Conservation (phyloP, 35 echinoderm and acorn worm genomes). For the Heliocidaris erythrogramma region DNA sequence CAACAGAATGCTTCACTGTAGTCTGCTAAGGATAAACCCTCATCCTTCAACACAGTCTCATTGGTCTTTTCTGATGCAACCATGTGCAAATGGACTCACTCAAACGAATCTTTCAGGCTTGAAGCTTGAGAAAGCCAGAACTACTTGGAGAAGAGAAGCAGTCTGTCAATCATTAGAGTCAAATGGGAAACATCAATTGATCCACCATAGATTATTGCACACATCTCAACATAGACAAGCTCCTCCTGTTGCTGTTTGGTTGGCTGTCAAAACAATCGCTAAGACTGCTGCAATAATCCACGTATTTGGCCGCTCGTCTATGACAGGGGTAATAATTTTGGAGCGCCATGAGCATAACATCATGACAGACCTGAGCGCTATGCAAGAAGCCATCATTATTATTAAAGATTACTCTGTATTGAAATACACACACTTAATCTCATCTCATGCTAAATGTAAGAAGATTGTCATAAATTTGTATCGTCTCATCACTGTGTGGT, state of each 20-base stretch:
- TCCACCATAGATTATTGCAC: conserved; percentile 9
- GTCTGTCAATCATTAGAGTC: not conserved
- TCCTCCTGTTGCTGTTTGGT: conserved; percentile 42
- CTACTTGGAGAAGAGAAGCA: not conserved
- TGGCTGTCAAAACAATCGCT: conserved; percentile 64
- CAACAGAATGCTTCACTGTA: not conserved
- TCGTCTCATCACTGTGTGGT: not conserved
- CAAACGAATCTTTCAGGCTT: not conserved
- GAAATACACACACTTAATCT: not conserved
- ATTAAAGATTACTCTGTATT: not conserved
- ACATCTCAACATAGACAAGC: conserved; percentile 48
- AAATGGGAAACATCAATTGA: not conserved
- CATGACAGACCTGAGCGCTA: too few species aligned
- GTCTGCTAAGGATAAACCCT: not conserved
- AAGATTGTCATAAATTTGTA: not conserved
- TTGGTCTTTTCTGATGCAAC: not conserved
- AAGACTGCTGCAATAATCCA: conserved; percentile 69
- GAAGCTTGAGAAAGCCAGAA: not conserved
- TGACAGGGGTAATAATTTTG: too few species aligned
- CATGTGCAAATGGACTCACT: not conserved
- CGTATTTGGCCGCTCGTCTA: too few species aligned
- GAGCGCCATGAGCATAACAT: too few species aligned
- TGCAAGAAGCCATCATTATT: not conserved
- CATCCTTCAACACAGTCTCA: not conserved
- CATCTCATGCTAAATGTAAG: not conserved